phyloP scores from a whole-genome alignment of 2,113 vertebrate genomes.

The Takifugu bimaculatus region DNA sequence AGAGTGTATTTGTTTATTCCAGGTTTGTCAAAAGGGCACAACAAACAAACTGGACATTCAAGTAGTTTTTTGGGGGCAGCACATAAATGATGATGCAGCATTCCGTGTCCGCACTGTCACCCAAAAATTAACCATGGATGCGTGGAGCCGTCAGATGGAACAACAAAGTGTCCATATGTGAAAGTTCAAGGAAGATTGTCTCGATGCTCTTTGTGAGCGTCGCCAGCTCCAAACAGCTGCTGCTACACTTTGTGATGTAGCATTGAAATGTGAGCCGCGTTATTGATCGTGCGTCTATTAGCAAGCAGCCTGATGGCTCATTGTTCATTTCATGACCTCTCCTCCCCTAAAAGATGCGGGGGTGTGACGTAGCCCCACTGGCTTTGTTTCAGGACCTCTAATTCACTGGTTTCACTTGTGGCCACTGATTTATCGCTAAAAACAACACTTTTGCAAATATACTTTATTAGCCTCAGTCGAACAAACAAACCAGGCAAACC shows the following conservation, averaged over 20 bases:
- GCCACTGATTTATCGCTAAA: no score
- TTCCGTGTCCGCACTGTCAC: no score
- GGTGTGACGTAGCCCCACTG: constrained; percentile 42
- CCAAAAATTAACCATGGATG: no score
- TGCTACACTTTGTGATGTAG: constrained; percentile 54
- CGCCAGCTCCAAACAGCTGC: constrained; percentile 61
- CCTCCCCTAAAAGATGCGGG: constrained; percentile 39
- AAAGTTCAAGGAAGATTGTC: constrained; percentile 15
- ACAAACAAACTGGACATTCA: no score
- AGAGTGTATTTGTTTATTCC: no score
- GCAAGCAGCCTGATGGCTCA: constrained; percentile 61
- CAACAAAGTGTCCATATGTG: constrained; percentile 35
- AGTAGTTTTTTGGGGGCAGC: no score
- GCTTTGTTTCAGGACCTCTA: not conserved
- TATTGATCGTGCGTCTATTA: constrained; percentile 70
- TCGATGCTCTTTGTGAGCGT: constrained; percentile 20
- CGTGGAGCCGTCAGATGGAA: not conserved
- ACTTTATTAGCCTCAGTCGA: constrained; percentile 4
- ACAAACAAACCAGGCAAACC: constrained; percentile 33
- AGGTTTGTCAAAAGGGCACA: no score
- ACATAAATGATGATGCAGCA: no score
- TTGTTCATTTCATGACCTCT: constrained; percentile 48
- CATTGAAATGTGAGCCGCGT: constrained; percentile 61
- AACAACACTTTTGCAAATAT: no score
- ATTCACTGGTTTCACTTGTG: no score